Conservation (phyloP, 2,113 vertebrate genomes). For the Pomatorhinus ruficollis region DNA sequence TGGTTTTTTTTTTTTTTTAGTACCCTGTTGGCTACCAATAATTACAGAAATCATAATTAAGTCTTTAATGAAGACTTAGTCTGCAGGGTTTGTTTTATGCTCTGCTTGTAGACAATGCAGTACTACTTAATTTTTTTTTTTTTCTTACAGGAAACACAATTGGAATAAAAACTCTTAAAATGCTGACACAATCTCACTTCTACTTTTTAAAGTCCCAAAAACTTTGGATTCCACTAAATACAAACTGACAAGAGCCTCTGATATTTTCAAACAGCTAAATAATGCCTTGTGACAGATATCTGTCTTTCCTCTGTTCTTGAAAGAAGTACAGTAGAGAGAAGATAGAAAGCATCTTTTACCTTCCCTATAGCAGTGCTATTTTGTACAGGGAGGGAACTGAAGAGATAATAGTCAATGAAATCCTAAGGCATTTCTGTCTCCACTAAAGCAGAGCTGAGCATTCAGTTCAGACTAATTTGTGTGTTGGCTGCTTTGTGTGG, state of each 20-base stretch:
- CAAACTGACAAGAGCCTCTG: neutral
- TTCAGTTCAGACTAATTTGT: neutral
- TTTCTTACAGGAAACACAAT: neutral
- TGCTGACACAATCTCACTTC: conserved; percentile 1
- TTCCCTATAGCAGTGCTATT: conserved; percentile 24
- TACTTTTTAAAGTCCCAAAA: neutral
- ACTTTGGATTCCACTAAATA: neutral
- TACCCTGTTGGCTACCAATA: neutral
- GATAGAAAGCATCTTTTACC: neutral
- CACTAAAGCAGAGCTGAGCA: neutral
- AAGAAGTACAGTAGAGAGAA: neutral
- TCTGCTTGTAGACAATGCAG: neutral
- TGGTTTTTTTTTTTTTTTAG: neutral
- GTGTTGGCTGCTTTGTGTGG: neutral
- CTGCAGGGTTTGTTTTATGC: neutral
- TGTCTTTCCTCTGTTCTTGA: conserved; percentile 11
- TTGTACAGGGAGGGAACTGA: neutral
- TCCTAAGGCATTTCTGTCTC: neutral
- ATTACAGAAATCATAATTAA: neutral
- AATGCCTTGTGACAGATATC: conserved; percentile 2
- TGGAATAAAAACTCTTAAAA: neutral
- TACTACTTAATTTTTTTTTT: neutral
- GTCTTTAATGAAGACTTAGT: neutral
- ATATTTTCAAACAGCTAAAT: conserved; percentile 19
- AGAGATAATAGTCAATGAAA: neutral